Conservation (phyloP, 2,888 invertebrate species). For the Rhagonycha lutea region DNA sequence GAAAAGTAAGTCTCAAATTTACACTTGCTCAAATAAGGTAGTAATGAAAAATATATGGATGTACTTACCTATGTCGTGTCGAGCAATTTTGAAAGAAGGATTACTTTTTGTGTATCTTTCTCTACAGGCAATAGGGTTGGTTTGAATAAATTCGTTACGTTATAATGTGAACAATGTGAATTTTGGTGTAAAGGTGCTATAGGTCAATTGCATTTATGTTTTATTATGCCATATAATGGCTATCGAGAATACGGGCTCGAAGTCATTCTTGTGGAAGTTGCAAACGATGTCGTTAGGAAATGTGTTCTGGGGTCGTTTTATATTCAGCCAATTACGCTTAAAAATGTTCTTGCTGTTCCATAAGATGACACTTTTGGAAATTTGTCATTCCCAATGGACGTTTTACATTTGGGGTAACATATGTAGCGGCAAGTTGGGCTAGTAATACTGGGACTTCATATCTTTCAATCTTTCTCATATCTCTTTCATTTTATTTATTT, state of each 20-base stretch:
- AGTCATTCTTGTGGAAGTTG: conserved; percentile 39
- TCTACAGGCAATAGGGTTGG: background rate
- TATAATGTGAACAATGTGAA: background rate
- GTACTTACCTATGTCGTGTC: background rate
- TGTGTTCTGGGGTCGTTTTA: conserved; percentile 40
- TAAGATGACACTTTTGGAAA: conserved; percentile 42
- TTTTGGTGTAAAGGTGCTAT: background rate
- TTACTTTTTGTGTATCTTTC: background rate
- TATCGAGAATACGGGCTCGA: conserved; percentile 20
- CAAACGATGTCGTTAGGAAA: conserved; percentile 45
- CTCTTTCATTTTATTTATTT: background rate
- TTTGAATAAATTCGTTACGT: background rate
- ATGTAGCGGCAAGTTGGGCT: conserved; percentile 33
- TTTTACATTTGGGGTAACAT: conserved; percentile 41
- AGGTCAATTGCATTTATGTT: conserved; percentile 13
- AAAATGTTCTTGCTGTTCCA: conserved; percentile 37
- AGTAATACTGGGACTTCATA: conserved; percentile 17
- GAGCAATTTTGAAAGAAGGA: background rate
- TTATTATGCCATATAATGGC: conserved; percentile 14
- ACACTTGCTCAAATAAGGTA: no score
- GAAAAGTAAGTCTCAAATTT: no score
- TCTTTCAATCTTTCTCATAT: conserved; percentile 25
- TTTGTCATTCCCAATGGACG: conserved; percentile 43
- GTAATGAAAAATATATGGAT: no score
- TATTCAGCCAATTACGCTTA: conserved; percentile 42